Conservation (phyloP, 2,113 vertebrate genomes). For the Eurystomus gularis region DNA sequence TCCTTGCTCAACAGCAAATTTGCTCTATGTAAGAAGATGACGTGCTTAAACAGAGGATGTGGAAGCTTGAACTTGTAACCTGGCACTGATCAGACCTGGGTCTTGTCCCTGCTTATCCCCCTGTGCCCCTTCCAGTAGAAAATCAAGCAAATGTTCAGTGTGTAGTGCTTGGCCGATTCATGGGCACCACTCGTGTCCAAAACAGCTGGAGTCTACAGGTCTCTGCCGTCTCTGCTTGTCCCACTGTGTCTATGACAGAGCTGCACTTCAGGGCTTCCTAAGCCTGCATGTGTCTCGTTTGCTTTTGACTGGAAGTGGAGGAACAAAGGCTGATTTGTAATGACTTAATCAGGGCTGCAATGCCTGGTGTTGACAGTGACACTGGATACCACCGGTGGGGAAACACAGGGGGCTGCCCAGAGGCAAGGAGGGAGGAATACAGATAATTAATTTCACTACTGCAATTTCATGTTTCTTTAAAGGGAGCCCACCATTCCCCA, state of each 20-base stretch:
- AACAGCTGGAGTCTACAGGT: slow-evolving; percentile 11
- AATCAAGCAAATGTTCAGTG: not conserved
- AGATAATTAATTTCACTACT: slow-evolving; percentile 42
- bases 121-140: not conserved
- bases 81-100: not conserved
- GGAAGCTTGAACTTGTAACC: not conserved
- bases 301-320: not conserved
- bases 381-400: not conserved
- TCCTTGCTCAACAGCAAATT: not conserved
- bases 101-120: not conserved
- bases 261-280: not conserved
- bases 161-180: not conserved
- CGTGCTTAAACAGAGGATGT: no score
- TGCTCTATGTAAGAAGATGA: not conserved
- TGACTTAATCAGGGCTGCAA: not conserved
- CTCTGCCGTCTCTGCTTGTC: not conserved
- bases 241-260: not conserved
- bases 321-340: slow-evolving; percentile 48
- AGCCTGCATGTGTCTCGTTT: not conserved
- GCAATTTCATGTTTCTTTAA: not conserved
- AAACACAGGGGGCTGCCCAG: not conserved
- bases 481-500: not conserved
- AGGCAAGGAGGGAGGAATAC: not conserved
- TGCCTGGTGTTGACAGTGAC: slow-evolving; percentile 12
- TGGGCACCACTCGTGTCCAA: not conserved